Base-by-base conservation (phyloP, 2,797 vertebrate species). In the Monodelphis domestica region DNA sequence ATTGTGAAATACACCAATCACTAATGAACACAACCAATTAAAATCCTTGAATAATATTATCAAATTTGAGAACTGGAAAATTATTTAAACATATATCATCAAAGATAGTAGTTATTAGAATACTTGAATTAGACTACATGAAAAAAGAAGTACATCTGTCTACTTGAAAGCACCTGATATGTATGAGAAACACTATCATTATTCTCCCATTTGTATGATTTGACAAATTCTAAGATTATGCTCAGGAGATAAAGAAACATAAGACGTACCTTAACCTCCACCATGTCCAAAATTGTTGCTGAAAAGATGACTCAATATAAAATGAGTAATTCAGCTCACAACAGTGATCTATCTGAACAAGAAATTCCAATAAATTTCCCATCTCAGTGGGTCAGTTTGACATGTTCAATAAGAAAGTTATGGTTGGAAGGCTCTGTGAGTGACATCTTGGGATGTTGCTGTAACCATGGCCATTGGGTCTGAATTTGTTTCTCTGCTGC, bases 311-410 rank as follows among this genome's bases (percentile, higher is more conserved):
- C 90, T 97, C 56, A 92, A 97, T 98, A 98, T 94, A 95, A 98
- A 98, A 97, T 98, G 96, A 98, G 98, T 97, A 97, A 97, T 98
- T 98, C 95, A 95, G 93, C 89, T 97, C 96, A 95, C 91, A 97
- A 94, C 54, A 97, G 94, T 90, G 90, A 91, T 95, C 95, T 98
- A 91, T 96, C 95, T 98, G 97, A 97, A 98, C 99, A 98, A 99
- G 98, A 98, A 98, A 98, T 96, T 97, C 96, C 98, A 98, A 98
- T 98, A 99, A 99, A 98, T 98, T 97, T 98, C 98, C 95, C 94
- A 97, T 97, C 96, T 98, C 98, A 98, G 98, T 98, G 96, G 97
- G 98, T 98, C 98, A 98, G 96, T 98, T 98, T 99, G 98, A 99
- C 97, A 98, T 97, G 97, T 98, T 93, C 97, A 98, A 98, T 98